phyloP scores from a whole-genome alignment of 2,888 invertebrate species.

The Chrysopilus asiliformis region DNA sequence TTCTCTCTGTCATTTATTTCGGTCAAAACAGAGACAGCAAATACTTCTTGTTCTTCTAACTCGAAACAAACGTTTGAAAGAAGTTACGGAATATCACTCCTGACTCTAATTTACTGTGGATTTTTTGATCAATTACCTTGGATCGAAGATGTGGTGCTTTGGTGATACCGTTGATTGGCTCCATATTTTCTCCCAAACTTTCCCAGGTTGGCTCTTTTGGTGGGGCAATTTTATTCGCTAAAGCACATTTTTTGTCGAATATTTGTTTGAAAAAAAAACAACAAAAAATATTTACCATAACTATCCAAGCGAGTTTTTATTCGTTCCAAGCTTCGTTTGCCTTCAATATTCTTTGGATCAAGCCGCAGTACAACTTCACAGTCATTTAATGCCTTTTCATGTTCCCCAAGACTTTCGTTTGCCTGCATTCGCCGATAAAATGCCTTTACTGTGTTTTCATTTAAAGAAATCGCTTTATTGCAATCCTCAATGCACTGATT shows the following conservation, averaged over 20 bases:
- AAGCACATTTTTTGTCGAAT: constrained; percentile 1
- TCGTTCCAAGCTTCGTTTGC: constrained; percentile 36
- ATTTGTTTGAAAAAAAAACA: constrained; percentile 3
- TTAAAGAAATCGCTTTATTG: constrained; percentile 60
- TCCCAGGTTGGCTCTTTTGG: constrained; percentile 11
- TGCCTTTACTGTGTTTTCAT: constrained; percentile 72
- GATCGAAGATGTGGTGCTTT: constrained; percentile 30
- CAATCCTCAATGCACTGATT: constrained; percentile 50
- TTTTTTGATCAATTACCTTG: too few relatives aligned
- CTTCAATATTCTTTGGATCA: constrained; percentile 67
- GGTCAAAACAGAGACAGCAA: too few relatives aligned
- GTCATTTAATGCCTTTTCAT: constrained; percentile 58
- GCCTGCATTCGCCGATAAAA: constrained; percentile 68
- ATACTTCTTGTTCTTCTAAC: too few relatives aligned
- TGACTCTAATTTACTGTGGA: too few relatives aligned
- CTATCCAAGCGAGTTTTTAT: constrained; percentile 18
- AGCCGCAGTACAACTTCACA: constrained; percentile 52
- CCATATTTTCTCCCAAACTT: constrained; percentile 16
- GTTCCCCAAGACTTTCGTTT: constrained; percentile 55
- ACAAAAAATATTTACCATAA: constrained; percentile 1
- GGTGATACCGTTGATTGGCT: constrained; percentile 25
- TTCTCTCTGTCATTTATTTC: too few relatives aligned
- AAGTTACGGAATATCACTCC: too few relatives aligned
- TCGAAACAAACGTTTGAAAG: too few relatives aligned
- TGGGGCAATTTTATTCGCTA: constrained; percentile 1